phyloP scores from a whole-genome alignment of 53 echinoderm and acorn worm genomes.

The Stichopus horrens region DNA sequence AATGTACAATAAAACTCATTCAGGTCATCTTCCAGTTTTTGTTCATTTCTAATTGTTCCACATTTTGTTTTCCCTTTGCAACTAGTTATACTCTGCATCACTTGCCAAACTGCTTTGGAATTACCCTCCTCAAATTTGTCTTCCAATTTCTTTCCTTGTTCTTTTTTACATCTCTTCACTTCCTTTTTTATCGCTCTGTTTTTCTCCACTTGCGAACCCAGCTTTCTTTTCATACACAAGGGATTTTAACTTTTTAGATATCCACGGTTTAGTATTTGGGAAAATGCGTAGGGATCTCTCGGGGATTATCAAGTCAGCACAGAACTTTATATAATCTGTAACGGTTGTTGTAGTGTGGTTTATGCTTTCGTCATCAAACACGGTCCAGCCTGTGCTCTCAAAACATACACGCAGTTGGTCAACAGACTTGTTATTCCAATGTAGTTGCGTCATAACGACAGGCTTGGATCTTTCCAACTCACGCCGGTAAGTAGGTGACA shows the following conservation, averaged over 20 bases:
- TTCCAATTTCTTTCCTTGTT: slow-evolving; percentile 17
- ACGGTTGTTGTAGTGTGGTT: slow-evolving; percentile 28
- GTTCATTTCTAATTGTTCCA: neutral
- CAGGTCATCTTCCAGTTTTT: neutral
- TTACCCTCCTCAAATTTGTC: slow-evolving; percentile 19
- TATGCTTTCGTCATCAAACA: slow-evolving; percentile 13
- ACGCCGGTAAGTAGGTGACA: slow-evolving; percentile 13
- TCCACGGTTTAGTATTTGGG: slow-evolving; percentile 20
- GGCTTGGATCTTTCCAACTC: slow-evolving; percentile 32
- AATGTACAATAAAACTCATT: too few species aligned
- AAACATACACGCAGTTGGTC: slow-evolving; percentile 31
- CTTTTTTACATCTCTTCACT: slow-evolving; percentile 19
- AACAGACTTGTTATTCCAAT: slow-evolving; percentile 11
- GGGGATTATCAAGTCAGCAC: slow-evolving; percentile 20
- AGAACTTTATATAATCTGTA: slow-evolving; percentile 35
- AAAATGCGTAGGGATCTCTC: neutral
- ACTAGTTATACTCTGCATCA: slow-evolving; percentile 24
- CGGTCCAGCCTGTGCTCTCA: slow-evolving; percentile 15
- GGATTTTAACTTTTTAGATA: too few species aligned
- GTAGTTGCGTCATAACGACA: slow-evolving; percentile 9
- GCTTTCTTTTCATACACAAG: neutral
- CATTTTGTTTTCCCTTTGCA: neutral
- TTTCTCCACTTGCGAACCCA: neutral
- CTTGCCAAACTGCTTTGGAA: slow-evolving; percentile 1
- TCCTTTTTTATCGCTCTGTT: neutral